These are phyloP conservation scores for Petrocephalus sullivani DNA, from an alignment of 2,797 vertebrate genomes.

Conservation along the genomic window DNA sequence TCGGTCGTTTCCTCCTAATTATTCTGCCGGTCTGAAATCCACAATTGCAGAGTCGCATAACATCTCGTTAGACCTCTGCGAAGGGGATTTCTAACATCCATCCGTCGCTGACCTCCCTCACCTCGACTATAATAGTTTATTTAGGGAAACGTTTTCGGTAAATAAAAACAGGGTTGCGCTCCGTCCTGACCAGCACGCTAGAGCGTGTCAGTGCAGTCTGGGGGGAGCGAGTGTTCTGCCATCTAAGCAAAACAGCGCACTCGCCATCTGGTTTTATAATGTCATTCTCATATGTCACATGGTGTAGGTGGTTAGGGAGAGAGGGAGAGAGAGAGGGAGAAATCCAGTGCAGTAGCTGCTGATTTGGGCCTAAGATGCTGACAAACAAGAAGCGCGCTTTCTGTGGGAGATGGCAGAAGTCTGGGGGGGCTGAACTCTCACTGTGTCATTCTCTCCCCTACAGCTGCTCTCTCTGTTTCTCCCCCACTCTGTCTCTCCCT, in stretches of 20 bases:
- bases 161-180: not conserved
- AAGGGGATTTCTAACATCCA: not conserved
- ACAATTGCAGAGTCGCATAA: not conserved
- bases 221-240: not conserved
- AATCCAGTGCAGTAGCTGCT: not conserved
- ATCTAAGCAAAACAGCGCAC: slow-evolving; percentile 14
- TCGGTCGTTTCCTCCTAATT: not conserved
- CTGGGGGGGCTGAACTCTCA: not conserved
- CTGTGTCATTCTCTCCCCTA: not conserved
- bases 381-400: not conserved
- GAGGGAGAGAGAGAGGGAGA: not conserved
- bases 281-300: slow-evolving; percentile 18
- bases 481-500: not conserved
- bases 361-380: not conserved
- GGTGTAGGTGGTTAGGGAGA: not conserved
- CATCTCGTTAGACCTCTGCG: not conserved
- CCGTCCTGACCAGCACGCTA: not conserved
- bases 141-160: not conserved
- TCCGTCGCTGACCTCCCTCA: not conserved
- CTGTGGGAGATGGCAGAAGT: not conserved
- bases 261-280: slow-evolving; percentile 23
- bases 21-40: not conserved
- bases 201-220: not conserved
- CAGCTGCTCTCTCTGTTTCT: not conserved
- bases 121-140: not conserved